Evolutionary conservation across 2,888 invertebrate species (phyloP), one percentile per base, ranked within the genome.

Genomic region (Sthenelais limicola): DNA sequence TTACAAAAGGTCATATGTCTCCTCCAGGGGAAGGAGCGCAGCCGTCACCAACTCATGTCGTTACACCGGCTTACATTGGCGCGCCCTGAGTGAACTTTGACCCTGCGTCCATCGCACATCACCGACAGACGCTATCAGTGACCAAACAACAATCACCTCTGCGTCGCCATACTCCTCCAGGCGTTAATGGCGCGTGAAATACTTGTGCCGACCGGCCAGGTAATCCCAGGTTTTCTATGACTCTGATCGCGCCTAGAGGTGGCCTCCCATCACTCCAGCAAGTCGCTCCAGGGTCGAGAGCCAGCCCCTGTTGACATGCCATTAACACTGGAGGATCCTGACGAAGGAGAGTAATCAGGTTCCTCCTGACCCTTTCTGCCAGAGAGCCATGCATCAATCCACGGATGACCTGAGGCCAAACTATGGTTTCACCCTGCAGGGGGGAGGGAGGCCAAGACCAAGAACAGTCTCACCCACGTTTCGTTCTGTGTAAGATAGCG

Each of bases 101-200:
- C 62, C 62, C 62, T 43, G 62, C 62, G 62, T 38, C 62, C 38
- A 62, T 38, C 38, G n/a, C 62, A 15, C 62, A 35, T 35, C 62
- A 9, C 38, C 38, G 38, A 35, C 43, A 43, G 62, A 62, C 62
- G 43, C 43, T 62, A 62, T 62, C 62, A 62, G 62, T 24, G 38
- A 26, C 9, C 62, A 62, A 62, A 62, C 62, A 62, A 62, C 62
- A 62, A 62, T 62, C 62, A 56, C 4, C 35, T 24, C n/a, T n/a
- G n/a, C n/a, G n/a, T n/a, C n/a, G n/a, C n/a, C n/a, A 12, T 5
- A 32, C 21, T 28, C 38, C 35, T 62, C 62, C 62, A 24, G 38
- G 62, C 38, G 62, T 26, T 62, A 62, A 62, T 62, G 62, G 62
- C 24, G 4, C 62, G 38, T 62, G 62, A 38, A 62, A 43, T 21